Conservation (phyloP, 2,797 vertebrate genomes). For the Mionectes olivaceus region DNA sequence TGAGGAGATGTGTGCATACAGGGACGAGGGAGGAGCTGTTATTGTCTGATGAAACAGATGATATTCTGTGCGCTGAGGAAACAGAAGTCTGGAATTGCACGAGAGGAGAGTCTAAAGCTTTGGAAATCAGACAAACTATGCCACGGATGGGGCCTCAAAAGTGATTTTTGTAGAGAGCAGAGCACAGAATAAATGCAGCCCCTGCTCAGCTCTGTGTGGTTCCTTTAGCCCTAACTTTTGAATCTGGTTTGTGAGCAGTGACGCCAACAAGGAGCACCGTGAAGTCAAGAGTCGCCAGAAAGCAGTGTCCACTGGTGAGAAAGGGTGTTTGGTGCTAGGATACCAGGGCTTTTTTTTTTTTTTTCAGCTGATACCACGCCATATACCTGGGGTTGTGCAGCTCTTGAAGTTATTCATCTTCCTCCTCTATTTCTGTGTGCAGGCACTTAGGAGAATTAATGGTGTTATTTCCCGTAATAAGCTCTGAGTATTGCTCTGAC, state of each 20-base stretch:
- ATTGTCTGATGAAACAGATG: neutral
- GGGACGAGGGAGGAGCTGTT: rapidly evolving
- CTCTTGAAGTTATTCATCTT: conserved; percentile 1
- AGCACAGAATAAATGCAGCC: neutral
- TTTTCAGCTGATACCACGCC: neutral
- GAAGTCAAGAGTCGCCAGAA: neutral
- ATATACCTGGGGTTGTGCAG: neutral
- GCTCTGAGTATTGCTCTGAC: neutral
- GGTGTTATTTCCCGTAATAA: neutral
- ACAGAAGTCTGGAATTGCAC: neutral
- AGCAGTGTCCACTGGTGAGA: neutral
- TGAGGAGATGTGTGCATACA: neutral
- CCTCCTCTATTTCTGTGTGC: neutral
- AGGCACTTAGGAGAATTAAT: conserved; percentile 18
- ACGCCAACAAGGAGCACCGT: neutral
- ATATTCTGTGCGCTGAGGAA: neutral
- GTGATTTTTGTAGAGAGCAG: neutral
- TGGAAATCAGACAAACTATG: neutral
- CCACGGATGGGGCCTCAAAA: neutral
- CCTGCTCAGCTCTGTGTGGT: neutral
- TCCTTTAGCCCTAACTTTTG: neutral
- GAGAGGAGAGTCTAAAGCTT: neutral
- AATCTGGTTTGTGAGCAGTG: neutral
- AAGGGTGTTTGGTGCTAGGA: neutral
- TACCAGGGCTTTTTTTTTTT: neutral